phyloP scores from a whole-genome alignment of 2,797 vertebrate genomes.

The Propithecus deckenii region DNA sequence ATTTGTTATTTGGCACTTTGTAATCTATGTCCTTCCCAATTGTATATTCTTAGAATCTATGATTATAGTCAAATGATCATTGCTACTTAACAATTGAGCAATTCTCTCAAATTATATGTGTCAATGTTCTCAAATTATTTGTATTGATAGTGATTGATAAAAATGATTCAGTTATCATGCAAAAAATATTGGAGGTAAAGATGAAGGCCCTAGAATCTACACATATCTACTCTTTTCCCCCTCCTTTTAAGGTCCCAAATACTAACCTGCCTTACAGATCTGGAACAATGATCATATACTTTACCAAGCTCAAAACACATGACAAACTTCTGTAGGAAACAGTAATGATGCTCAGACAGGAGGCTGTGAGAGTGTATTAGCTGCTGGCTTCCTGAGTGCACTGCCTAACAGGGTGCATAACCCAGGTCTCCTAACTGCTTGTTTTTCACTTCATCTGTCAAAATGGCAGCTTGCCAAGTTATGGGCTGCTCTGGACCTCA shows the following conservation, averaged over 20 bases:
- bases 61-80: background rate
- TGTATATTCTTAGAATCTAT: background rate
- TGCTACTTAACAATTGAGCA: background rate
- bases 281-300: background rate
- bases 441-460: constrained; percentile 78
- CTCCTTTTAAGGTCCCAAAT: background rate
- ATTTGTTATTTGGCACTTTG: background rate
- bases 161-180: background rate
- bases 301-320: background rate
- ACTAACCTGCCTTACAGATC: background rate
- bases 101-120: background rate
- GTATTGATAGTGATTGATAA: background rate
- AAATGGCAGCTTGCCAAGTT: constrained; percentile 64
- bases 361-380: constrained; percentile 6
- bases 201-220: background rate
- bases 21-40: background rate
- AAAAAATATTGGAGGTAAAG: background rate
- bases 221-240: background rate
- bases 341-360: background rate
- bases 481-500: constrained; percentile 36
- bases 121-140: background rate
- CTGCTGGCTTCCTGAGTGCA: constrained; percentile 33
- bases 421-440: constrained; percentile 48
- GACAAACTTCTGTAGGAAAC: background rate
- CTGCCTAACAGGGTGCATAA: background rate